Base-by-base conservation (phyloP, 2,888 invertebrate species). In the Odontothrips loti region DNA sequence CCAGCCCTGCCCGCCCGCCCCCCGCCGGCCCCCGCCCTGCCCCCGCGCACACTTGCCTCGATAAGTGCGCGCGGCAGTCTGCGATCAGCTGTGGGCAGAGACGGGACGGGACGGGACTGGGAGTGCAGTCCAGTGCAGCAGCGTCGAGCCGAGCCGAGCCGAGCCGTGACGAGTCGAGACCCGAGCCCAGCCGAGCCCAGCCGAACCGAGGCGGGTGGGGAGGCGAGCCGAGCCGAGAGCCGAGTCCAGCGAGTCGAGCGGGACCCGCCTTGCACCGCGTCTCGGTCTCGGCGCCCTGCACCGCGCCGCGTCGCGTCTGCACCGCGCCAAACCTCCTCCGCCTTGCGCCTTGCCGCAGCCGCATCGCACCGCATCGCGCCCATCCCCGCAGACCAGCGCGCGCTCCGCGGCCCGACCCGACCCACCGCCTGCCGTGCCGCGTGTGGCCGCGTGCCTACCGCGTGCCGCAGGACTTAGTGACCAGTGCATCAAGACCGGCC, bases 31-130 rank as follows among this genome's bases (percentile, higher is more conserved):
- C 68, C 68, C 23, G 9, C 23, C n/a, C 68, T 23, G 12, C 23
- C 68, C 23, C 23, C 68, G 23, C 68, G 23, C 68, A 75, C 68
- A 23, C 68, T 27, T 27, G 23, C 23, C 27, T 10, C 68, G 68
- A 75, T 75, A 75, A 75, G 68, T 75, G 68, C 12, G 68, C 23
- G 23, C 27, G 27, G 68, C 68, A 75, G 68, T 75, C 68, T 75
- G 68, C 68, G 68, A 75, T 75, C 68, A 75, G 68, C 68, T 75
- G 68, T 75, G 68, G 68, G 27, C 68, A n/a, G 34, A 43, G 34
- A 43, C 34, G 34, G 34, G 34, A 43, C 34, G 34, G 34, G 34
- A 43, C 34, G 34, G 34, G 34, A 43, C 34, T 12, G 68, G 68
- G 23, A 75, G 68, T 75, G 68, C 68, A 75, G 68, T 27, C 23